Base-by-base conservation (phyloP, 2,113 vertebrate species). In the Periophthalmus modestus region DNA sequence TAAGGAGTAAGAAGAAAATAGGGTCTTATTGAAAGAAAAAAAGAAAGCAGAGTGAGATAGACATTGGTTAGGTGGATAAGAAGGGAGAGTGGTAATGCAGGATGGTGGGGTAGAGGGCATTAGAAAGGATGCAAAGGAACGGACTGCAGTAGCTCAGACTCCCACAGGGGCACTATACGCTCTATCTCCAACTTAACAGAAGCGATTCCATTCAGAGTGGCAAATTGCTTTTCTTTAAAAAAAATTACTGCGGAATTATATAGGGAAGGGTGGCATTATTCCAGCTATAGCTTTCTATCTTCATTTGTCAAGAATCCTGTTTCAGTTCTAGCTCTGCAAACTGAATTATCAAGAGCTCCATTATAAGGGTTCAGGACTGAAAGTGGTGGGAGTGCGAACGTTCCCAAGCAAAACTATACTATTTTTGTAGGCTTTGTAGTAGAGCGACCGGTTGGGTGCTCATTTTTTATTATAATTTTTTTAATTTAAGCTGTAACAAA, bases 81-180 rank as follows among this genome's bases (percentile, higher is more conserved):
- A 23, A 21, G 10, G 39, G 74, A 83, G 85, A 87, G 79, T 85
- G 73, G 73, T 72, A 69, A 23, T 19, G 47, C 80, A 61, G 74
- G 59, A 75, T 84, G 65, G 69, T 67, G 69, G 71, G 69, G 74
- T 77, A 68, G 58, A 83, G 83, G 58, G 87, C 82, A 91, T 87
- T 80, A 89, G 77, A 84, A 86, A 82, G 87, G 73, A 77, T 34
- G 74, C 10, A 18, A 79, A 68, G 70, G 52, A 79, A 86, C 73
- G 79, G 84, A 88, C 81, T 84, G 84, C 79, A 82, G 88, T 87
- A 74, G 82, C 82, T 85, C 82, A 72, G 78, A 72, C 76, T 87
- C 85, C 85, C 85, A 72, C 69, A 47, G 85, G 85, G 74, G 86
- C 86, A 86, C 87, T 90, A 88, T 84, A 87, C 82, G 61, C 77